A percentile compares a stretch with the other conserved stretches of the same genome.
Conservation (phyloP, 2,113 vertebrate genomes). For the Epinephelus lanceolatus region DNA sequence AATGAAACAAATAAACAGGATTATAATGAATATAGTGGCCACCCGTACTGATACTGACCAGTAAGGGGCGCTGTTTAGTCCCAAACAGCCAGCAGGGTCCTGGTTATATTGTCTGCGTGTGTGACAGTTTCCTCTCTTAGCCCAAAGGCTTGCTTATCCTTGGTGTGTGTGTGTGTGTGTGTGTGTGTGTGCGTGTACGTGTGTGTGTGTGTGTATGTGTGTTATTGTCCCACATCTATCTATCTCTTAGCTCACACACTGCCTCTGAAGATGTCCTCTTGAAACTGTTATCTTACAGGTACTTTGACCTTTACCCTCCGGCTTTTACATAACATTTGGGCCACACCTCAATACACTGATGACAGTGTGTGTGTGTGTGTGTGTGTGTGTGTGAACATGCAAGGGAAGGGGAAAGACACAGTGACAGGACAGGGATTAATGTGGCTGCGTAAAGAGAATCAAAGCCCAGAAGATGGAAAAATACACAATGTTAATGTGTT, state of each 20-base stretch:
- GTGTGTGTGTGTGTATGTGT: not conserved
- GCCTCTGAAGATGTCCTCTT: conserved; percentile 27
- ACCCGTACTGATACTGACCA: conserved; percentile 25
- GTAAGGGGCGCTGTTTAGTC: conserved; percentile 36
- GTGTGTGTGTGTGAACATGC: conserved; percentile 8
- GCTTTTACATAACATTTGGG: conserved; percentile 45
- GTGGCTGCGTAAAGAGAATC: conserved; percentile 1
- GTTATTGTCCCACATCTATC: not conserved
- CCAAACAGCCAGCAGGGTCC: not conserved
- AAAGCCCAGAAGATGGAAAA: conserved; percentile 27
- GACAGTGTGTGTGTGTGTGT: not conserved
- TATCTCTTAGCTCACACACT: conserved; percentile 25
- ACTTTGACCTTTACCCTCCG: conserved; percentile 60
- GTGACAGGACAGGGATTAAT: conserved; percentile 29
- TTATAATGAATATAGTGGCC: not conserved
- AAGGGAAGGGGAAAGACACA: not conserved
- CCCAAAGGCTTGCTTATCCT: no score
- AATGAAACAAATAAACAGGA: not conserved
- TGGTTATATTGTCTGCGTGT: not conserved
- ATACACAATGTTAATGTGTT: not conserved
- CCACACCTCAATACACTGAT: conserved; percentile 45
- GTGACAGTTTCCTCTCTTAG: no score
- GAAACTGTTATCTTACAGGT: conserved; percentile 30
- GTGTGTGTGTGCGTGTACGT: not conserved
- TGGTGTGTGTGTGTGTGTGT: not conserved